A percentile compares a stretch with the other conserved stretches of the same genome.
Evolutionary conservation across 2,888 invertebrate species (phyloP).

Genomic region (Epirrhoe alternata): DNA sequence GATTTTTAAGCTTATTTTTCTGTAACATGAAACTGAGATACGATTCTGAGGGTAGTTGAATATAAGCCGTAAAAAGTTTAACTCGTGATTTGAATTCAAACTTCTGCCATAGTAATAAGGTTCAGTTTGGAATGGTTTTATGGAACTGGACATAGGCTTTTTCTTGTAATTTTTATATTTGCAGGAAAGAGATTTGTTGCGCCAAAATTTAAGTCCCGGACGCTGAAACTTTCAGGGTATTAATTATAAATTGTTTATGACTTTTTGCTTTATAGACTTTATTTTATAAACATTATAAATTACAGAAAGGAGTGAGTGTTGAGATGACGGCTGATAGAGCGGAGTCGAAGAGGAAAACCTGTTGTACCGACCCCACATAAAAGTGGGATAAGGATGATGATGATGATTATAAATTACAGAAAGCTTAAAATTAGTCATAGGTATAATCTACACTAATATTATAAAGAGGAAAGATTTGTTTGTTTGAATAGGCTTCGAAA

Average conservation of each 20-base stretch:
- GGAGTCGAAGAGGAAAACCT: no score
- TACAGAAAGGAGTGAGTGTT: no score
- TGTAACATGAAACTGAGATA: not conserved
- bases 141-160: slow-evolving; percentile 58
- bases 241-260: slow-evolving; percentile 34
- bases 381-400: no score
- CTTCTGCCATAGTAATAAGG: slow-evolving; percentile 41
- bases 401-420: no score
- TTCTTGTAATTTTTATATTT: slow-evolving; percentile 71
- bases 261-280: slow-evolving; percentile 11
- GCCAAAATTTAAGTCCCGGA: slow-evolving; percentile 57
- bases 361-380: no score
- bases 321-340: no score
- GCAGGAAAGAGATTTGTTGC: slow-evolving; percentile 75
- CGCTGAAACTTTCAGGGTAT: slow-evolving; percentile 29
- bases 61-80: slow-evolving; percentile 50
- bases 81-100: slow-evolving; percentile 43
- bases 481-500: no score
- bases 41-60: slow-evolving; percentile 13
- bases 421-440: no score
- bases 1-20: slow-evolving; percentile 5
- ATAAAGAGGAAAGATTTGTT: no score
- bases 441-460: no score
- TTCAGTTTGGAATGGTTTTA: slow-evolving; percentile 45
- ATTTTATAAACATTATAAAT: no score